A percentile compares a stretch with the other conserved stretches of the same genome.
Evolutionary conservation across 2,113 vertebrate genomes (phyloP).

Genomic region (Nothobranchius furzeri): DNA sequence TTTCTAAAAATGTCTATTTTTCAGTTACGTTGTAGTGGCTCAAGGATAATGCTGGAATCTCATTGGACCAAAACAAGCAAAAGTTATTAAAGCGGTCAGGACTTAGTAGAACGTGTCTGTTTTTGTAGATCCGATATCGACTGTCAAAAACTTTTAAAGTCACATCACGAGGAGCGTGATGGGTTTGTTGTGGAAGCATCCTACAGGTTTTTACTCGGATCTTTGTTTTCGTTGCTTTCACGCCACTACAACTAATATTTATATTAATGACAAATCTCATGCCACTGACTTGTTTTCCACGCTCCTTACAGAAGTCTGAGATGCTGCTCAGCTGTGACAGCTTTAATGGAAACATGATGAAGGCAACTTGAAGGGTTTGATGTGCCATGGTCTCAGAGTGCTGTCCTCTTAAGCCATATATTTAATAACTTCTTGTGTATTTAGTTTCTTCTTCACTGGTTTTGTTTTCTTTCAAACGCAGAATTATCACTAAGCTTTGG

Average conservation of each 20-base stretch:
- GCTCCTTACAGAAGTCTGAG: constrained; percentile 9
- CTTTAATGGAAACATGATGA: not conserved
- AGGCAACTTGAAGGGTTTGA: not conserved
- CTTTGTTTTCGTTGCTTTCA: not conserved
- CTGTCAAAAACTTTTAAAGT: constrained; percentile 10
- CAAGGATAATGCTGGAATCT: constrained; percentile 39
- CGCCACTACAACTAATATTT: not conserved
- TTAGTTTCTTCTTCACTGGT: not conserved
- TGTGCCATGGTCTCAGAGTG: constrained; percentile 23
- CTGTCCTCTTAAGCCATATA: constrained; percentile 44
- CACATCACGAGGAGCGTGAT: constrained; percentile 25
- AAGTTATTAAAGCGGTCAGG: constrained; percentile 22
- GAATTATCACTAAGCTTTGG: constrained; percentile 5
- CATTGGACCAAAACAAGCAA: constrained; percentile 61
- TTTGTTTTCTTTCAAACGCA: not conserved
- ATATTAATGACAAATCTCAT: not conserved
- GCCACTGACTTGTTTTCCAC: not conserved
- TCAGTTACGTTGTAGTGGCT: constrained; percentile 40
- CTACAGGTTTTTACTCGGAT: not conserved
- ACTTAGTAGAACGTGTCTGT: not conserved
- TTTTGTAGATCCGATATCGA: constrained; percentile 19
- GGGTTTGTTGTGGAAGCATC: not conserved
- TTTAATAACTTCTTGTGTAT: not conserved
- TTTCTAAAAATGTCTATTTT: constrained; percentile 71
- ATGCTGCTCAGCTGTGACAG: constrained; percentile 11